phyloP scores from a whole-genome alignment of 1,140 invertebrate species.

The Tetragnatha versicolor region DNA sequence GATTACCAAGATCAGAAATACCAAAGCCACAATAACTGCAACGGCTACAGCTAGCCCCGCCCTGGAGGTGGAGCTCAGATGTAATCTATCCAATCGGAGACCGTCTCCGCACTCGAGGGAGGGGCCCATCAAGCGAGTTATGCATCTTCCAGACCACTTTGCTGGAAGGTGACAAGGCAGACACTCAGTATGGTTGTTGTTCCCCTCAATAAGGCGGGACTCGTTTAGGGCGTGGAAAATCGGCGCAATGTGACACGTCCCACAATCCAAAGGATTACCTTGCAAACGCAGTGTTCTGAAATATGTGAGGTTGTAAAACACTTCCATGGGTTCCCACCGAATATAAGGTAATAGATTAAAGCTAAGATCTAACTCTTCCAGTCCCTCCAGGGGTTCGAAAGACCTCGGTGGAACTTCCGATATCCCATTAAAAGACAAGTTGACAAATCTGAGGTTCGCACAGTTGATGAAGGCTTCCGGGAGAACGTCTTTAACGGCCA shows the following conservation, averaged over 20 bases:
- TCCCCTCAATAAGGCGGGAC: conserved; percentile 53
- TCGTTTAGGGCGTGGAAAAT: conserved; percentile 60
- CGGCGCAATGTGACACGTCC: conserved; percentile 67
- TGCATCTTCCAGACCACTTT: conserved; percentile 22
- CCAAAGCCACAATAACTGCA: conserved; percentile 61
- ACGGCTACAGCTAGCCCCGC: conserved; percentile 61
- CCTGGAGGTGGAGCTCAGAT: conserved; percentile 42
- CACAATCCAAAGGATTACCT: conserved; percentile 74
- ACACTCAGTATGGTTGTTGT: conserved; percentile 57
- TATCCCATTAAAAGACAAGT: conserved; percentile 66
- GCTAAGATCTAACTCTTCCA: conserved; percentile 71
- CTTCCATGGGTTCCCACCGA: conserved; percentile 67
- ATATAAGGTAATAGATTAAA: conserved; percentile 71
- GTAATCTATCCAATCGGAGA: conserved; percentile 7
- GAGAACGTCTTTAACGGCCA: not conserved
- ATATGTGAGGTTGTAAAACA: conserved; percentile 59
- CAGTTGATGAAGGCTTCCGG: conserved; percentile 46
- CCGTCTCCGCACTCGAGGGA: conserved; percentile 7
- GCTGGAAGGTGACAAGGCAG: conserved; percentile 54
- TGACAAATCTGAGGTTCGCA: conserved; percentile 51
- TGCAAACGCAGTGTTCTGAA: conserved; percentile 66
- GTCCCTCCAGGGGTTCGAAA: conserved; percentile 67
- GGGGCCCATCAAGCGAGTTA: conserved; percentile 22
- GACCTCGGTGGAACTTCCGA: conserved; percentile 67
- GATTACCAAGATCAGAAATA: conserved; percentile 60